phyloP scores from a whole-genome alignment of 2,797 vertebrate genomes.

The Peromyscus attwateri region DNA sequence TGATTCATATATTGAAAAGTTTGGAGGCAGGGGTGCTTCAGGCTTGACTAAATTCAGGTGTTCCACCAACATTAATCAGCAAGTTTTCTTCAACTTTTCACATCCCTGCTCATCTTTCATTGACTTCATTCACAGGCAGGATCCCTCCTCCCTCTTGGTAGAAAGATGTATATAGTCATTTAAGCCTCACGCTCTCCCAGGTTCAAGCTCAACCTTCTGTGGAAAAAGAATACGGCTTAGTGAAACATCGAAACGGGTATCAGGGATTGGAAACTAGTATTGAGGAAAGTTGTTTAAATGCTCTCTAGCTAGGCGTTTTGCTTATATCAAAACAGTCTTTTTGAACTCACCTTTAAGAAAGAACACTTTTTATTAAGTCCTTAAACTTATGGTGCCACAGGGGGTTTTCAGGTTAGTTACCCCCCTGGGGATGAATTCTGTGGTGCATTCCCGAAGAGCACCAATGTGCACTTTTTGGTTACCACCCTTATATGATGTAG shows the following conservation, averaged over 20 bases:
- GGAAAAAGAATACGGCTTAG: not conserved
- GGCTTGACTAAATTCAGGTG: not conserved
- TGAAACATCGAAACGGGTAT: not conserved
- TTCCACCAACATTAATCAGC: not conserved
- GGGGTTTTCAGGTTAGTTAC: slow-evolving; percentile 40
- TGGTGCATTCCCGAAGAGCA: not conserved
- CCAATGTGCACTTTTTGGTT: not conserved
- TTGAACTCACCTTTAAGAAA: slow-evolving; percentile 29
- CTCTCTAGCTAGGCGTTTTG: not conserved
- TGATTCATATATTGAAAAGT: not conserved
- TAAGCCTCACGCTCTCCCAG: not conserved
- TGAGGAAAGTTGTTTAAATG: not conserved
- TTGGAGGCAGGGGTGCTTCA: not conserved
- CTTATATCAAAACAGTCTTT: not conserved
- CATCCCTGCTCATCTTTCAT: not conserved
- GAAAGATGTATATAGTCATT: not conserved
- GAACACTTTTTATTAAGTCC: slow-evolving; percentile 60
- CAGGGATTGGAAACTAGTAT: not conserved
- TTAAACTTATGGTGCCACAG: slow-evolving; percentile 35
- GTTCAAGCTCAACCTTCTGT: not conserved
- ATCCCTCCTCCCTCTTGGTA: not conserved
- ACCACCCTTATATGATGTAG: not conserved
- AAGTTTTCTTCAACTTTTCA: not conserved
- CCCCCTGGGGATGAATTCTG: not conserved
- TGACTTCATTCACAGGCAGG: not conserved